Conservation (phyloP, 2,113 vertebrate species). For the Haemorhous mexicanus region DNA sequence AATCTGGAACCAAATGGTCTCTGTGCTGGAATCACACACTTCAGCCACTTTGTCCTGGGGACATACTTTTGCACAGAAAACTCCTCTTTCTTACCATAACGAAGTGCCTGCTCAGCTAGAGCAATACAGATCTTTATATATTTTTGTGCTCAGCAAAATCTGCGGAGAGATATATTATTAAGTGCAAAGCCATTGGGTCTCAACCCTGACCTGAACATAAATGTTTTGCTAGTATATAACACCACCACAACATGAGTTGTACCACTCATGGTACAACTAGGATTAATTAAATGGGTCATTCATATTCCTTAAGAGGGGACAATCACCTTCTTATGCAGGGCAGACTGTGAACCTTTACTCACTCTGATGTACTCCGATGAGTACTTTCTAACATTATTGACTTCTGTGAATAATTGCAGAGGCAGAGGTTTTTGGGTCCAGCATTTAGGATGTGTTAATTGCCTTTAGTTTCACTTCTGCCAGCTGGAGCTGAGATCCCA, state of each 20-base stretch:
- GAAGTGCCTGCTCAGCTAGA: not conserved
- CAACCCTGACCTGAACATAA: not conserved
- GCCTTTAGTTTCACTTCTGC: not conserved
- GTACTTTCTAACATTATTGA: not conserved
- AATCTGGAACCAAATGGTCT: not conserved
- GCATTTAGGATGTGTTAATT: not conserved
- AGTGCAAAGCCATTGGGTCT: not conserved
- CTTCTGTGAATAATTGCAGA: conserved; percentile 16
- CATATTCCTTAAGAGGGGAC: not conserved
- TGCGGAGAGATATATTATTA: not conserved
- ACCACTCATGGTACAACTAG: not conserved
- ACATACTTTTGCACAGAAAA: not conserved
- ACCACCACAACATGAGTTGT: not conserved
- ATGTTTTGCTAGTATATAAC: not conserved
- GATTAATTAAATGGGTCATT: conserved; percentile 14
- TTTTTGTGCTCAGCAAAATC: not conserved
- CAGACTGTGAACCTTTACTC: not conserved
- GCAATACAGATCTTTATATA: not conserved
- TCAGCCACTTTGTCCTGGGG: not conserved
- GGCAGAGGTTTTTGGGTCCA: not conserved
- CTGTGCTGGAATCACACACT: not conserved
- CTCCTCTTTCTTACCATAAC: not conserved
- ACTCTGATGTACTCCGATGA: not conserved
- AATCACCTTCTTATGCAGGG: not conserved
- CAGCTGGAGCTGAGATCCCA: not conserved